Evolutionary conservation across 2,113 vertebrate genomes (phyloP).

Genomic region (Acanthisitta chloris): DNA sequence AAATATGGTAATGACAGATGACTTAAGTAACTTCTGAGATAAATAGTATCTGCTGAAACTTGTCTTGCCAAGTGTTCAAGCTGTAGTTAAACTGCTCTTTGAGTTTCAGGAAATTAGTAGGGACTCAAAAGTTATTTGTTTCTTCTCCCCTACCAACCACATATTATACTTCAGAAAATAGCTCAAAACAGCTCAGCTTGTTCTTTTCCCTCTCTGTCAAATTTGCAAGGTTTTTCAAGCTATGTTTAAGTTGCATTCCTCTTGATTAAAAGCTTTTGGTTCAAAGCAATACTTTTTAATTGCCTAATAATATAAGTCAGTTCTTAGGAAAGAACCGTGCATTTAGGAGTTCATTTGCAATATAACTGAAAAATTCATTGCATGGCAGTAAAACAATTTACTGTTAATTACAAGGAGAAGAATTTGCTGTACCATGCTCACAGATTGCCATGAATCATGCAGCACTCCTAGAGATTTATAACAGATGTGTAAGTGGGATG

Average conservation of each 20-base stretch:
- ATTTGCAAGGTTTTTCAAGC: conserved; percentile 68
- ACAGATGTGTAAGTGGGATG: conserved; percentile 94
- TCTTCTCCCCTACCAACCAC: conserved; percentile 26
- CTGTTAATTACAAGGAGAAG: conserved; percentile 98
- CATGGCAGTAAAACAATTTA: conserved; percentile 96
- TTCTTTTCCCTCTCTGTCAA: conserved; percentile 51
- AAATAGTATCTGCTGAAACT: conserved; percentile 66
- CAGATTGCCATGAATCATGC: conserved; percentile 92
- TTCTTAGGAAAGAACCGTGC: conserved; percentile 80
- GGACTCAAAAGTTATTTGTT: conserved; percentile 10
- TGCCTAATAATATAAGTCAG: conserved; percentile 88
- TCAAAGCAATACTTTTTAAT: conserved; percentile 85
- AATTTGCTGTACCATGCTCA: conserved; percentile 92
- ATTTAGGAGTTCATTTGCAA: conserved; percentile 88
- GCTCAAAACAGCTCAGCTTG: conserved; percentile 55
- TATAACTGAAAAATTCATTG: conserved; percentile 95
- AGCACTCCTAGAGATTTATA: conserved; percentile 93
- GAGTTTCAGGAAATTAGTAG: background rate
- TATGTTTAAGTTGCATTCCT: conserved; percentile 76
- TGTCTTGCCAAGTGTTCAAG: conserved; percentile 21
- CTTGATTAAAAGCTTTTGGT: conserved; percentile 85
- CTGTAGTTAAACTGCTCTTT: background rate
- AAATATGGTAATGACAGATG: conserved; percentile 66
- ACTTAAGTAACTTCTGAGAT: conserved; percentile 68
- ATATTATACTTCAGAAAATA: conserved; percentile 38